Base-by-base conservation (phyloP, 2,888 invertebrate species). In the Meiosimyza platycephala region DNA sequence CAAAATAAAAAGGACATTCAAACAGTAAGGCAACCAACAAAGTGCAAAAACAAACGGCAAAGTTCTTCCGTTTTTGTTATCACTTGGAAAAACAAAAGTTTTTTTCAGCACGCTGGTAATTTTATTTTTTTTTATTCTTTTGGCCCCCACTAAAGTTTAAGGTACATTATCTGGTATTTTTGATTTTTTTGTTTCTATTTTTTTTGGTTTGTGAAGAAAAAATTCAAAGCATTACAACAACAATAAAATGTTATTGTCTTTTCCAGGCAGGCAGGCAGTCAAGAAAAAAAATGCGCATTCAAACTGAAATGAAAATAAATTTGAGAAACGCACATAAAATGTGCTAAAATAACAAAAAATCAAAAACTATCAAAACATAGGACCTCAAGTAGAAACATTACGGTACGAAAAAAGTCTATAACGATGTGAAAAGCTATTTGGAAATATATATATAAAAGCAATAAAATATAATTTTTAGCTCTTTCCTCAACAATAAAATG, bases 81-180 rank as follows among this genome's bases (percentile, higher is more conserved):
- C 70, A 52, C 52, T 62, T 40, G 55, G 33, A 60, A 62, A 69
- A 70, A 52, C 13, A 76, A 77, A 77, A 77, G 73, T 77, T 76
- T 74, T 75, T 66, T 74, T 70, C 67, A 54, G 55, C 59, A 65
- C 69, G 63, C 67, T 76, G 75, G 12, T 28, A 28, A 6, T 57
- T 57, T 13, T 57, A 22, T 22, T 57, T 57, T n/a, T 55, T 16
- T 9, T 22, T 18, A 12, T 55, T 16, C 22, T 55, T 12, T 55
- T 18, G 15, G 18, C 67, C 15, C 65, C 18, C 51, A 28, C n/a
- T 55, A 57, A 67, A 67, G 67, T 47, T 67, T 40, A 55, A 67
- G 54, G 40, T 55, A 67, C 18, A 54, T 47, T 62, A 48, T 67
- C 16, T 67, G 16, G n/a, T 22, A 40, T 47, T 57, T 40, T 40